phyloP scores from a whole-genome alignment of 2,888 invertebrate genomes.

The Polietes domitor region DNA sequence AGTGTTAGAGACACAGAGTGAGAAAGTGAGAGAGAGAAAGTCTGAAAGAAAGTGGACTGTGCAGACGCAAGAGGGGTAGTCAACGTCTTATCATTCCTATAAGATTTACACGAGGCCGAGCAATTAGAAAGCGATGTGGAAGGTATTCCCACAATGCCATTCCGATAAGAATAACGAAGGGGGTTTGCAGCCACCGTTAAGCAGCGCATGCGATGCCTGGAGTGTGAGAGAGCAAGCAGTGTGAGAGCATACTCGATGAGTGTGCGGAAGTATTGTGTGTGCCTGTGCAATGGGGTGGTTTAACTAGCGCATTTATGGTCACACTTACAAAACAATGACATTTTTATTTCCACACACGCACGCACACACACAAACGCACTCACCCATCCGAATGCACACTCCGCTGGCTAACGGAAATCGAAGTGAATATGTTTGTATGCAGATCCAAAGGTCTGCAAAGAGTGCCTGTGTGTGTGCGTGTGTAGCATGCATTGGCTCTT shows the following conservation, averaged over 20 bases:
- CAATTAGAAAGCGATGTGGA: slow-evolving; percentile 46
- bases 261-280: slow-evolving; percentile 12
- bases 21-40: background rate
- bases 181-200: background rate
- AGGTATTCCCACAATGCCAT: slow-evolving; percentile 26
- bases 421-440: slow-evolving; percentile 11
- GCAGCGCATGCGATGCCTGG: slow-evolving; percentile 41
- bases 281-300: slow-evolving; percentile 39
- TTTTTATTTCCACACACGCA: slow-evolving; percentile 26
- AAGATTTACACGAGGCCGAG: background rate
- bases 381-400: slow-evolving; percentile 55
- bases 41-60: slow-evolving; percentile 45
- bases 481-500: background rate
- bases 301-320: slow-evolving; percentile 1
- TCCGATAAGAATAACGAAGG: slow-evolving; percentile 25
- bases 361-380: background rate
- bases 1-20: background rate
- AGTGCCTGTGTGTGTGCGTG: slow-evolving; percentile 37
- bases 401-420: slow-evolving; percentile 39
- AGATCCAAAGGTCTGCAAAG: background rate
- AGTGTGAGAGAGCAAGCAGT: no score
- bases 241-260: background rate
- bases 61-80: slow-evolving; percentile 41
- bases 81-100: background rate
- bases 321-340: slow-evolving; percentile 34